Conservation (phyloP, 2,113 vertebrate genomes). For the Peucedramus taeniatus region DNA sequence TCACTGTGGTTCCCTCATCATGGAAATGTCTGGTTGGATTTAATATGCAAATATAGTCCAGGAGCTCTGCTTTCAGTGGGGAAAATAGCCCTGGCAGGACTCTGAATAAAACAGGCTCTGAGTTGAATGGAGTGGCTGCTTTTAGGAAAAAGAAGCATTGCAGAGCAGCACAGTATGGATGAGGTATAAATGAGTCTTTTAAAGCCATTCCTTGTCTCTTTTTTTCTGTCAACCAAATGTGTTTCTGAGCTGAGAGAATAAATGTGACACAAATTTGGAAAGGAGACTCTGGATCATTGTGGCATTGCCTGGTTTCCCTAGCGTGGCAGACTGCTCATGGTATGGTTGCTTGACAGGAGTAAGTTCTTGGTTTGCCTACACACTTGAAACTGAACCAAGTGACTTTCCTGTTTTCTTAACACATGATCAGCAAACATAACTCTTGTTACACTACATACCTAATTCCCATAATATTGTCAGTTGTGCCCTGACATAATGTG, state of each 20-base stretch:
- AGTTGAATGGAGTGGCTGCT: neutral
- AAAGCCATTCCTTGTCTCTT: neutral
- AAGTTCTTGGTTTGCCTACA: slow-evolving; percentile 39
- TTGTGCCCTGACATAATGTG: slow-evolving; percentile 46
- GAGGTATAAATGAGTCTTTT: slow-evolving; percentile 8
- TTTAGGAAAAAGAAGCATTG: neutral
- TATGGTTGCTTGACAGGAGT: slow-evolving; percentile 16
- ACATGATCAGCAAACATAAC: slow-evolving; percentile 48
- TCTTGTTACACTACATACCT: slow-evolving; percentile 27
- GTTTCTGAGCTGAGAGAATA: slow-evolving; percentile 32
- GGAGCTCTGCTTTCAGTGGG: neutral
- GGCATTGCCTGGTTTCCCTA: neutral
- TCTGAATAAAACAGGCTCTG: neutral
- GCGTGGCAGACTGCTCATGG: neutral
- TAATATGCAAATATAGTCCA: neutral
- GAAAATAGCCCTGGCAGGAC: neutral
- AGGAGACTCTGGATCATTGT: neutral
- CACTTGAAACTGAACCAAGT: slow-evolving; percentile 39
- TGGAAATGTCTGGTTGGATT: neutral
- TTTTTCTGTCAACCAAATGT: neutral
- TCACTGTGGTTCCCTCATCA: neutral
- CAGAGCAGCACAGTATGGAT: neutral
- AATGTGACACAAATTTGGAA: slow-evolving; percentile 53
- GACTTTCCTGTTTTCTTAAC: slow-evolving; percentile 54
- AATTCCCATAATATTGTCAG: slow-evolving; percentile 48